Base-by-base conservation (phyloP, 2,113 vertebrate species). In the Cnemophilus loriae region DNA sequence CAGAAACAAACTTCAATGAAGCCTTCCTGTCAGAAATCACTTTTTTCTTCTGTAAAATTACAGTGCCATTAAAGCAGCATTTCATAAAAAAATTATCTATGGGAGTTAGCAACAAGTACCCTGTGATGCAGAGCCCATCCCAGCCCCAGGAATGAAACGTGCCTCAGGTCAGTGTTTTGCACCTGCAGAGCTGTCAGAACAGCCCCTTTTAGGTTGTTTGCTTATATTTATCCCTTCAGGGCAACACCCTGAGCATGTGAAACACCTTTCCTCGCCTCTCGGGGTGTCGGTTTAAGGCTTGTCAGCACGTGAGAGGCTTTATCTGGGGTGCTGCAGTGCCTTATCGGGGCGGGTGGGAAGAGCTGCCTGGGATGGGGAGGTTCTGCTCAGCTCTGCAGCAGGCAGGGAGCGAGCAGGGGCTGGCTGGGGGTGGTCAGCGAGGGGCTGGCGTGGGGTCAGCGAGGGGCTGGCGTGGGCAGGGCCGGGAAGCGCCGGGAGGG, bases 341-440 rank as follows among this genome's bases (percentile, higher is more conserved):
- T 47, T 33, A 8, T 50, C 7, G 0, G 42, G 52, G 41, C 37
- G 26, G 37, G 6, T 46, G 75, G 46, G 41, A 73, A 2, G 11
- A 11, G 49, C 89, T 64, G 67, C 69, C 44, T 30, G 35, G 61
- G 32, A 4, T 9, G 1, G 67, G 28, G 30, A 27, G 15, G 14
- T 16, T 42, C 37, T 6, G 46, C 24, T 16, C 2, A 33, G 7
- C 7, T 60, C 57, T 73, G 63, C 4, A 1, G 1, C 3, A 1
- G 37, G 49, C 8, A 1, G 16, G 41, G 52, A 37, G 39, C 12
- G 28, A 32, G 47, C 23, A 3, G 41, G 21, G 63, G 30, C 28
- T 13, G 42, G 46, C 2, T 4, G 2, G 9, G 16, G 69, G 11
- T 33, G 65, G 26, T 2, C 46, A 49, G 12, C 6, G 37, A n/a